A percentile compares a stretch with the other conserved stretches of the same genome.
These are phyloP conservation scores for Arothron firmamentum DNA, from an alignment of 2,113 vertebrate genomes.

Conservation along the genomic window DNA sequence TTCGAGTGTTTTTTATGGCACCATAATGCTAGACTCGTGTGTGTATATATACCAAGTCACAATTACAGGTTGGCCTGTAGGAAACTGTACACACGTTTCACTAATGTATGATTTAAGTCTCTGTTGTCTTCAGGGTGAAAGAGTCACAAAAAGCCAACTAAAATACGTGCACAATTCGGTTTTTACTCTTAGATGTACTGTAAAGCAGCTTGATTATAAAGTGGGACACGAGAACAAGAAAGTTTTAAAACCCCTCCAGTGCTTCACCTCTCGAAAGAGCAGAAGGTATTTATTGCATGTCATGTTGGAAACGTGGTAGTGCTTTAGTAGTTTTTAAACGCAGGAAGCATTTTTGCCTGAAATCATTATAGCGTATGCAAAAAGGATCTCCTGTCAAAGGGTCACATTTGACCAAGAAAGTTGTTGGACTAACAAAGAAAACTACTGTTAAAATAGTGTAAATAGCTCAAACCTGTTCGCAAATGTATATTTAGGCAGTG, in stretches of 20 bases:
- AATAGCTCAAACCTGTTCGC: not conserved
- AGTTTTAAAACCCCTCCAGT: not conserved
- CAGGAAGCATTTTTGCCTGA: conserved; percentile 3
- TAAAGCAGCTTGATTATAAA: not conserved
- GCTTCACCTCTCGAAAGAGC: too few relatives aligned
- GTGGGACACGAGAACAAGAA: not conserved
- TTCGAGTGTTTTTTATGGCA: conserved; percentile 52
- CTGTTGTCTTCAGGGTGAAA: not conserved
- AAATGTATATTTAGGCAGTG: too few relatives aligned
- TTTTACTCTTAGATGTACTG: not conserved
- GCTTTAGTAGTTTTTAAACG: conserved; percentile 35
- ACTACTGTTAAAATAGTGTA: not conserved
- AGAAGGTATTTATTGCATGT: too few relatives aligned
- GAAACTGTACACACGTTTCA: conserved; percentile 38
- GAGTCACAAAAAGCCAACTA: not conserved
- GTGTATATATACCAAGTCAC: conserved; percentile 21
- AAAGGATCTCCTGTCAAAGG: conserved; percentile 19
- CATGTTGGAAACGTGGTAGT: conserved; percentile 49
- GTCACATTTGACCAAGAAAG: too few relatives aligned
- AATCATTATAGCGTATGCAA: not conserved
- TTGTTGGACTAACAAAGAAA: not conserved
- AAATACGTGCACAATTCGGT: not conserved
- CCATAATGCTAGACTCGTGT: conserved; percentile 45
- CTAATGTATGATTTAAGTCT: conserved; percentile 40
- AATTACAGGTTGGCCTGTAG: conserved; percentile 41